Evolutionary conservation across 2,797 vertebrate species (phyloP).

Genomic region (Zalophus californianus): DNA sequence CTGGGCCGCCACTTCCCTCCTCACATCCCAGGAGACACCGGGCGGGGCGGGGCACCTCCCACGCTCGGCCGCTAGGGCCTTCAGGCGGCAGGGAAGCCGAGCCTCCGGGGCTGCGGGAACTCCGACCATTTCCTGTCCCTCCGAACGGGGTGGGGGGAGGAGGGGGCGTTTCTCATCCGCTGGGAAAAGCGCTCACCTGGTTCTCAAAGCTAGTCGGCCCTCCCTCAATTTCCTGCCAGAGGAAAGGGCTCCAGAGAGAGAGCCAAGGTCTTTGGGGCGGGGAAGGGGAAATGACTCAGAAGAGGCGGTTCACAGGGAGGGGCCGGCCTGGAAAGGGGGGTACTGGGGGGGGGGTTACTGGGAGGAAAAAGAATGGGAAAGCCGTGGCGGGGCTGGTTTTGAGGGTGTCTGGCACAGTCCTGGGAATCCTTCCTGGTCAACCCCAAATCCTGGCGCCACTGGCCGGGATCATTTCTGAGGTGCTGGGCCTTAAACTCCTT

Average conservation of each 20-base stretch:
- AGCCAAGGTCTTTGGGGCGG: neutral
- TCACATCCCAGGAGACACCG: neutral
- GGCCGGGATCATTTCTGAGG: constrained; percentile 5
- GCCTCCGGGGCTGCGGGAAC: neutral
- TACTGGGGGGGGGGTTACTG: fast-evolving
- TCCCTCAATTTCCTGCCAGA: neutral
- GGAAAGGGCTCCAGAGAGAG: neutral
- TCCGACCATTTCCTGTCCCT: neutral
- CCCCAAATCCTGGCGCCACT: neutral
- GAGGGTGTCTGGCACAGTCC: neutral
- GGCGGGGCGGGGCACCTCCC: neutral
- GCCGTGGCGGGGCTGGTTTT: neutral
- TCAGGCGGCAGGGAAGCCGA: fast-evolving
- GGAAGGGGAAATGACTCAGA: constrained; percentile 21
- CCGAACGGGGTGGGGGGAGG: fast-evolving
- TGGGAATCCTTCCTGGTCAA: neutral
- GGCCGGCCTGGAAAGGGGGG: neutral
- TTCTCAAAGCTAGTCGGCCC: constrained; percentile 3
- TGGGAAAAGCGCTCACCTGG: neutral
- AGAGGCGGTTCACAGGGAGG: constrained; percentile 39
- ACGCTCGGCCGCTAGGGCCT: neutral
- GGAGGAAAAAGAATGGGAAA: neutral
- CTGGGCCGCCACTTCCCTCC: fast-evolving
- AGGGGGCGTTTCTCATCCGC: neutral
- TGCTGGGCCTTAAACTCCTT: neutral